Percentiles rank a stretch among this genome's conserved stretches.
phyloP scores from a whole-genome alignment of 2,888 invertebrate species.

The Bellardia pandia region DNA sequence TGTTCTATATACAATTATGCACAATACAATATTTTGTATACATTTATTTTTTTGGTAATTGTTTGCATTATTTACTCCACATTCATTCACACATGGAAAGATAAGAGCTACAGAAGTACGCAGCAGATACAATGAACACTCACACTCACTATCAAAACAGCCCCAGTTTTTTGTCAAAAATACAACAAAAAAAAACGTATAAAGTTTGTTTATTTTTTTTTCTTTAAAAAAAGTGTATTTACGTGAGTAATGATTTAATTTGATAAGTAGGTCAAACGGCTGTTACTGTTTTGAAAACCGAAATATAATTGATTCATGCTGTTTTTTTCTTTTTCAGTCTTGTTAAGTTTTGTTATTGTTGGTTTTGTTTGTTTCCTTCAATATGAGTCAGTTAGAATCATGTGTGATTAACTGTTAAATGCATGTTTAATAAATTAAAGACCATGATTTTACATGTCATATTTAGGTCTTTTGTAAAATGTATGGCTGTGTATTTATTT shows the following conservation, averaged over 20 bases:
- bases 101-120: background rate
- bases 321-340: constrained; percentile 51
- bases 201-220: background rate
- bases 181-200: constrained; percentile 15
- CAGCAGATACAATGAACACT: background rate
- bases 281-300: constrained; percentile 69
- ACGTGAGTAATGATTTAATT: constrained; percentile 72
- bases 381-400: constrained; percentile 68
- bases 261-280: constrained; percentile 72
- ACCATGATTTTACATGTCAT: constrained; percentile 68
- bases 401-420: constrained; percentile 67
- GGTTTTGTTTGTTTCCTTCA: constrained; percentile 8
- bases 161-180: constrained; percentile 63
- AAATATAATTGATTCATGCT: constrained; percentile 70
- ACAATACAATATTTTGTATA: background rate
- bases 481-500: background rate
- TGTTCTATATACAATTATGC: constrained; percentile 45
- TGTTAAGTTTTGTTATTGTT: constrained; percentile 33
- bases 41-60: constrained; percentile 36
- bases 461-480: constrained; percentile 47
- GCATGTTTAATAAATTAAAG: constrained; percentile 70
- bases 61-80: constrained; percentile 46
- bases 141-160: constrained; percentile 12
- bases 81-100: constrained; percentile 15
- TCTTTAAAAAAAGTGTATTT: constrained; percentile 39